These are phyloP conservation scores for Heliothis peltigera DNA, from an alignment of 2,888 invertebrate genomes.

Conservation along the genomic window DNA sequence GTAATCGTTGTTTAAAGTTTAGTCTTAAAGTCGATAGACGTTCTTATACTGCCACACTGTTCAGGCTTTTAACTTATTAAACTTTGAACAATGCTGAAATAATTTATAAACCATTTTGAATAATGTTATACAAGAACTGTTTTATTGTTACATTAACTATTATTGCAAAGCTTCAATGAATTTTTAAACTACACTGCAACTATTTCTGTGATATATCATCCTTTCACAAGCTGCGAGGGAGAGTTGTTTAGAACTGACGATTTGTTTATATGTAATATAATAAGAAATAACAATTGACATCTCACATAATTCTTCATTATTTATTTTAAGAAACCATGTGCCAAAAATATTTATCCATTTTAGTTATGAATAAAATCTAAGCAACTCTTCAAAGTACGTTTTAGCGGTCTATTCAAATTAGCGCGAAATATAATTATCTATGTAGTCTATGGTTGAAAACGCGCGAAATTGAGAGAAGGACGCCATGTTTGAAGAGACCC, in stretches of 20 bases:
- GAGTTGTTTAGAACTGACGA: slow-evolving; percentile 62
- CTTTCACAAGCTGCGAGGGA: slow-evolving; percentile 65
- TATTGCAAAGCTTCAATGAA: slow-evolving; percentile 49
- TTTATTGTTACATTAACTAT: slow-evolving; percentile 41
- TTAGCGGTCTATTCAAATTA: slow-evolving; percentile 53
- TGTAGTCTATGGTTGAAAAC: slow-evolving; percentile 43
- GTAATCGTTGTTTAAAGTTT: slow-evolving; percentile 55
- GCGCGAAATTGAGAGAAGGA: slow-evolving; percentile 42
- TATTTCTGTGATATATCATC: slow-evolving; percentile 80
- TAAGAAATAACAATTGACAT: slow-evolving; percentile 26
- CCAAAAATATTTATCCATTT: slow-evolving; percentile 60
- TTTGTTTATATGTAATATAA: slow-evolving; percentile 12
- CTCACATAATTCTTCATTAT: slow-evolving; percentile 33
- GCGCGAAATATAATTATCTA: slow-evolving; percentile 46
- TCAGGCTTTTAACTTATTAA: slow-evolving; percentile 20
- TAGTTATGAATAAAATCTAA: slow-evolving; percentile 29
- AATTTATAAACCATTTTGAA: slow-evolving; percentile 37
- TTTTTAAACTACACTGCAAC: slow-evolving; percentile 58
- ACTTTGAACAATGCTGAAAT: slow-evolving; percentile 48
- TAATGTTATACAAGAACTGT: slow-evolving; percentile 30
- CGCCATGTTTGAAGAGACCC: slow-evolving; percentile 57
- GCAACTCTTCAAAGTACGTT: slow-evolving; percentile 57
- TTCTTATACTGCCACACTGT: slow-evolving; percentile 24
- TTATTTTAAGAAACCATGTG: slow-evolving; percentile 65
- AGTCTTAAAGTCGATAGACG: slow-evolving; percentile 13